Conservation (phyloP, 2,888 invertebrate species). For the Amitus sp. region DNA sequence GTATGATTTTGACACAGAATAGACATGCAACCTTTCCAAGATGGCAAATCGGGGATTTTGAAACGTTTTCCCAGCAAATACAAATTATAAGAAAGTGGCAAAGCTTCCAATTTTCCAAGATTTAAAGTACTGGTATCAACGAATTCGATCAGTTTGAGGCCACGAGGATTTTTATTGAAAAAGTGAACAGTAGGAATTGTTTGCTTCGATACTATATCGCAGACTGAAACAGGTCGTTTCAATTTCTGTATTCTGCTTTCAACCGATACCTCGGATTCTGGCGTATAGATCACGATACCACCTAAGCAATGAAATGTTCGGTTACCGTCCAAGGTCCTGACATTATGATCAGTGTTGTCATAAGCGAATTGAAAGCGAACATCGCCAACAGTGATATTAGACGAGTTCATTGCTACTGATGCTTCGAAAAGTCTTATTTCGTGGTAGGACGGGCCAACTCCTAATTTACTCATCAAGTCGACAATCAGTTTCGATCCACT, state of each 20-base stretch:
- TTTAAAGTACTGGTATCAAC: neutral
- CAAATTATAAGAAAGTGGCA: neutral
- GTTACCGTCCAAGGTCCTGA: constrained; percentile 13
- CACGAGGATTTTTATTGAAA: neutral
- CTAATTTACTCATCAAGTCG: neutral
- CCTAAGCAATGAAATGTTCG: constrained; percentile 7
- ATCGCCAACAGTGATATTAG: neutral
- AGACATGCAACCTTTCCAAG: neutral
- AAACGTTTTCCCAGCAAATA: neutral
- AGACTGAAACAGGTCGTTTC: too few relatives aligned
- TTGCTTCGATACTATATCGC: neutral
- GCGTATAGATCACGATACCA: neutral
- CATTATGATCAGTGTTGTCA: constrained; percentile 39
- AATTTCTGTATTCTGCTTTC: neutral
- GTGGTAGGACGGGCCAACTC: neutral
- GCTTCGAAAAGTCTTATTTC: neutral
- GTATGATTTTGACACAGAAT: neutral
- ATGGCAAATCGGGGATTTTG: neutral
- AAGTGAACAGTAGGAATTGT: neutral
- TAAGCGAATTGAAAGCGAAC: constrained; percentile 25
- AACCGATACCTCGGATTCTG: neutral
- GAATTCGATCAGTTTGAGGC: neutral
- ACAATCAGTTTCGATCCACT: neutral
- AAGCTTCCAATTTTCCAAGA: neutral
- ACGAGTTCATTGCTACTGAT: neutral